phyloP scores from a whole-genome alignment of 2,113 vertebrate genomes.

The Malurus melanocephalus region DNA sequence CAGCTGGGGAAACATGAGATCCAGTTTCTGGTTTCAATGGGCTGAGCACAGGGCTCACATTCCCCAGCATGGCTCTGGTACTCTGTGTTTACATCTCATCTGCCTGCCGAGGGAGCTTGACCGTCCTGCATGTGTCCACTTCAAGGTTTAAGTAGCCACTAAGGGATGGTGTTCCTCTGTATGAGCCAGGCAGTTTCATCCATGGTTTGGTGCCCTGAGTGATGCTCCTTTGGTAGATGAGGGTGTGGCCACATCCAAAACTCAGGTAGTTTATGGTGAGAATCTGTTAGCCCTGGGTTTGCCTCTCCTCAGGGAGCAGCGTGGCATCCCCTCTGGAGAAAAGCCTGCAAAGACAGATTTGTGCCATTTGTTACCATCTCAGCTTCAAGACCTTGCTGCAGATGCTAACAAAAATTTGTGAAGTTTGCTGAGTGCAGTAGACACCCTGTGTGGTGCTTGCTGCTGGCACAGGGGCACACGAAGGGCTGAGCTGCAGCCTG shows the following conservation, averaged over 20 bases:
- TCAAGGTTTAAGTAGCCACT: not conserved
- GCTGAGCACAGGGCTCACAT: not conserved
- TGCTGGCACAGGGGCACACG: accelerated
- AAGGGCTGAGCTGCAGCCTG: accelerated
- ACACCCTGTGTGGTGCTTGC: too few species aligned
- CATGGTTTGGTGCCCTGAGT: not conserved
- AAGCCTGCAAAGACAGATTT: not conserved
- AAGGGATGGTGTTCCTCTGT: accelerated
- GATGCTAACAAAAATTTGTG: not conserved
- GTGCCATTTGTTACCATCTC: accelerated
- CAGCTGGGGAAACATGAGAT: not conserved
- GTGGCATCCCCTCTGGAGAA: not conserved
- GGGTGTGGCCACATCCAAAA: not conserved
- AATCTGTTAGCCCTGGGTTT: not conserved
- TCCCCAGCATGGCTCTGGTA: not conserved
- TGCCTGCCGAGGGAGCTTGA: accelerated
- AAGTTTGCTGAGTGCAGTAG: accelerated
- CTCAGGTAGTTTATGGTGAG: accelerated
- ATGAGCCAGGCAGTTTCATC: accelerated
- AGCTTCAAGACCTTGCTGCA: not conserved
- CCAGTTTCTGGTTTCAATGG: not conserved
- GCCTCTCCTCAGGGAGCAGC: not conserved
- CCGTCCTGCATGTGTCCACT: accelerated
- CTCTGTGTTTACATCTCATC: accelerated
- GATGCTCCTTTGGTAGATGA: not conserved